These are phyloP conservation scores for Boloria euphrosyne DNA, from an alignment of 2,888 invertebrate genomes.

Conservation along the genomic window DNA sequence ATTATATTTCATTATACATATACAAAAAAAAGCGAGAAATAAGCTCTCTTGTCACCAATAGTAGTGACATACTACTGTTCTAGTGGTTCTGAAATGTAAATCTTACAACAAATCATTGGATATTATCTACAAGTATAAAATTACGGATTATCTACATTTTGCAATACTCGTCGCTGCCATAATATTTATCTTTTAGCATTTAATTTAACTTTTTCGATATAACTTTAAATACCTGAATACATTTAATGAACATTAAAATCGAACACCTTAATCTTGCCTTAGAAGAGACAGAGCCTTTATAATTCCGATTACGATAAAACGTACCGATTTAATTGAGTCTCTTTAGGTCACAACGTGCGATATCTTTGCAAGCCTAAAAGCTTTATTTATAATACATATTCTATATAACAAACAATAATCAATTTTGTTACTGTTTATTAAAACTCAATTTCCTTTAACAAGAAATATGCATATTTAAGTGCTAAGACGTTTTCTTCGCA, in stretches of 20 bases:
- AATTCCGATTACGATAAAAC: constrained; percentile 55
- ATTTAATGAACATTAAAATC: constrained; percentile 45
- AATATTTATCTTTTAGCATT: no score
- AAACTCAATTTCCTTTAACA: constrained; percentile 33
- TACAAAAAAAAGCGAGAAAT: no score
- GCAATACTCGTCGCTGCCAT: no score
- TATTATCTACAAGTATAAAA: no score
- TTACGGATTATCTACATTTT: no score
- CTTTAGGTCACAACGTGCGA: constrained; percentile 53
- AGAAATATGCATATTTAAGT: constrained; percentile 30
- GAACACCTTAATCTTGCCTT: constrained; percentile 47
- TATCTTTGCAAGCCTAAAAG: constrained; percentile 52
- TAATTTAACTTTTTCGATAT: no score
- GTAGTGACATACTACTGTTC: no score
- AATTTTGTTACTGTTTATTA: constrained; percentile 12
- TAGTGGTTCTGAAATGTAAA: no score
- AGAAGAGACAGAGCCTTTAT: constrained; percentile 42
- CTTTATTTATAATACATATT: constrained; percentile 48
- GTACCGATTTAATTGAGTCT: constrained; percentile 55
- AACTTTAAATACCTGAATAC: neutral
- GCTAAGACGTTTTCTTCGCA: constrained; percentile 26
- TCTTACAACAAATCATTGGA: no score
- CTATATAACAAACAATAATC: constrained; percentile 10
- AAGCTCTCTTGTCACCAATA: no score
- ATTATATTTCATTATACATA: no score